Evolutionary conservation across 30 jellyfish, hydroid and myxozoan genomes (phyloP), one percentile per base, ranked within the genome.

Genomic region (Pelagia noctiluca): DNA sequence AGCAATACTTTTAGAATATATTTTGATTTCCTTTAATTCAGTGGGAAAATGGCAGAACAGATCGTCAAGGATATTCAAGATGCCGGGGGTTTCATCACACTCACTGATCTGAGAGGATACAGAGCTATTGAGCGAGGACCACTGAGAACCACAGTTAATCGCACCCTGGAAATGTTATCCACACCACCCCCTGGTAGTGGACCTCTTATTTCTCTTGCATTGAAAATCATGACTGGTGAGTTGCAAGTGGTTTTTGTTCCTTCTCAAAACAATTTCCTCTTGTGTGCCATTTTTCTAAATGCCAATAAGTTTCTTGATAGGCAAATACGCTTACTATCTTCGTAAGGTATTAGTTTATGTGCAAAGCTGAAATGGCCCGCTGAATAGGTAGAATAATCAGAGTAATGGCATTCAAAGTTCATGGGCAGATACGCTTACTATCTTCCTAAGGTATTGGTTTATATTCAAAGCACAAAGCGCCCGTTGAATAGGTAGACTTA

Each of bases 151-250:
- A 75, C 68, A 60, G 60, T 96, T 63, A n/a, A n/a, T n/a, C 84
- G 84, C 30, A 96, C 90, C 53, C 48, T 90, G 50, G 84, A 74
- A 38, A 75, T 96, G 97, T 64, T 90, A 28, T 82, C 98, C 19
- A 91, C 98, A 2, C 98, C 98, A 12, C 98, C 99, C 33, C 99
- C 99, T 2, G 99, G 98, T 38, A 90, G 98, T 78, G 98, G 98
- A 0, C 97, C 97, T 16, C 70, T 92, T 37, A 88, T 96, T 34
- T 80, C 98, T 1, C 67, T 96, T 53, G 97, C 96, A 23, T 69
- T 96, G 83, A 96, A 96, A 70, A 90, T 96, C 80, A 90, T 96
- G 98, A 89, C 86, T 0, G 95, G 97, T 90, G 19, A 19, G 83
- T 35, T n/a, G 16, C 1, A 0, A 28, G 26, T 68, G 19, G 0